Evolutionary conservation across 2,888 invertebrate species (phyloP).

Genomic region (Eremobia ochroleuca): DNA sequence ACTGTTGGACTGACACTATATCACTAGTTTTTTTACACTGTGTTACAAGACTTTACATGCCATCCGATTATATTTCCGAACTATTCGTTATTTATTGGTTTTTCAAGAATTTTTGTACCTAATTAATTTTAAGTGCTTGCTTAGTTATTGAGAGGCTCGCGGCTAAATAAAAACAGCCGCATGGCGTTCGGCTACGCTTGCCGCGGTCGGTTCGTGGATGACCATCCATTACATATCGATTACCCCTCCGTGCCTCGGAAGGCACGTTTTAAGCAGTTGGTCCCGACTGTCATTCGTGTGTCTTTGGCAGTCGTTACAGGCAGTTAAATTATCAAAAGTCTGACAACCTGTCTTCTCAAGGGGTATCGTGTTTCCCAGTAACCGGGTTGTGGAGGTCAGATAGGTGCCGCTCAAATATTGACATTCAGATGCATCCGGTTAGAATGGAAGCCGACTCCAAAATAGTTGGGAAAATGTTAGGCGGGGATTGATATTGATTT

Average conservation of each 20-base stretch:
- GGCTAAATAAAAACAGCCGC: not conserved
- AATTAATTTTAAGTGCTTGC: constrained; percentile 14
- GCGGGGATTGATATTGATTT: not conserved
- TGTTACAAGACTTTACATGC: constrained; percentile 31
- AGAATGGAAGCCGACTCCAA: not conserved
- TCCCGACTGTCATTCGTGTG: not conserved
- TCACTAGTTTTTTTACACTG: constrained; percentile 21
- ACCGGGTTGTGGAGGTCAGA: not conserved
- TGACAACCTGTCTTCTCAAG: not conserved
- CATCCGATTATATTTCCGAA: constrained; percentile 32
- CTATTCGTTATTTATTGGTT: constrained; percentile 6
- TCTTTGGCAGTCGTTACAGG: not conserved
- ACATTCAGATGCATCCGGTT: not conserved
- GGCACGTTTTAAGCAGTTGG: not conserved
- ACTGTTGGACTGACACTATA: constrained; percentile 27
- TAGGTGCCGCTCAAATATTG: not conserved
- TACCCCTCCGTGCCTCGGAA: not conserved
- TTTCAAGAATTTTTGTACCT: not conserved
- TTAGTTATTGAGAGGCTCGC: not conserved
- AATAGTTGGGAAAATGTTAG: not conserved
- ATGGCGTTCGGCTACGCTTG: not conserved
- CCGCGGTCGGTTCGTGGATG: not conserved
- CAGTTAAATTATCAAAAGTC: not conserved
- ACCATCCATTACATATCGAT: not conserved
- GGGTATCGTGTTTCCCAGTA: not conserved